Percentiles rank a stretch among this genome's conserved stretches.
phyloP scores from a whole-genome alignment of 2,113 vertebrate species.

The Ptilorrhoa leucosticta region DNA sequence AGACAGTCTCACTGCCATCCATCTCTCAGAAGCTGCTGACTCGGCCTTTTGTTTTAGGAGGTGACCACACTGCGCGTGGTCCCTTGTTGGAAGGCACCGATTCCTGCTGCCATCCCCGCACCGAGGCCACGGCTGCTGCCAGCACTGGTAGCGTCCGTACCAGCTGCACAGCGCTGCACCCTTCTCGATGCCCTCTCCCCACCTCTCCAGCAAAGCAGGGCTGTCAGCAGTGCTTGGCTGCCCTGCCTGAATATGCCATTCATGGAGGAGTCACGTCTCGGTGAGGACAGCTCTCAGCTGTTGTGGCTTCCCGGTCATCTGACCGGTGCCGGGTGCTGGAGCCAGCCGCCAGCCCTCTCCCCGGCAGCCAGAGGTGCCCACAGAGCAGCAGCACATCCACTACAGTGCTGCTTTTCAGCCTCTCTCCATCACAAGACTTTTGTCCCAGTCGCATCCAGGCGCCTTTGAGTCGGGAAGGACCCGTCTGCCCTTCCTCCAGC shows the following conservation, averaged over 20 bases:
- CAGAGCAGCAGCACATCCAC: background rate
- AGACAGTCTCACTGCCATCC: background rate
- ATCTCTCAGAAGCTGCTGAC: constrained; percentile 35
- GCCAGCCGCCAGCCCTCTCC: background rate
- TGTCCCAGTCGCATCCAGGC: background rate
- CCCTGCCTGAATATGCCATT: background rate
- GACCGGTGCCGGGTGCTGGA: background rate
- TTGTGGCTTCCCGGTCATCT: background rate
- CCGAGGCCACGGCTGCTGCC: background rate
- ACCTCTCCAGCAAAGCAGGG: background rate
- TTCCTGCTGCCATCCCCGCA: background rate
- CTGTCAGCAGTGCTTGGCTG: background rate
- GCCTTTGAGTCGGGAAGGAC: background rate
- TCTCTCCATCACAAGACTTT: constrained; percentile 2
- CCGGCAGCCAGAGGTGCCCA: background rate
- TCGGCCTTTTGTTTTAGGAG: constrained; percentile 54
- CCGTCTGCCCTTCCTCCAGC: background rate
- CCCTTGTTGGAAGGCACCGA: background rate
- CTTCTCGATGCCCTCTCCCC: background rate
- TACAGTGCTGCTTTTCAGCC: constrained; percentile 16
- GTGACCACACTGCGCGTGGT: constrained; percentile 4
- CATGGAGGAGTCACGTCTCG: background rate
- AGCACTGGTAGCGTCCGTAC: background rate
- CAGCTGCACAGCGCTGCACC: background rate
- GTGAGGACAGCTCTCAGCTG: constrained; percentile 4